Conservation (phyloP, 1,140 invertebrate genomes). For the Gryon sp. region DNA sequence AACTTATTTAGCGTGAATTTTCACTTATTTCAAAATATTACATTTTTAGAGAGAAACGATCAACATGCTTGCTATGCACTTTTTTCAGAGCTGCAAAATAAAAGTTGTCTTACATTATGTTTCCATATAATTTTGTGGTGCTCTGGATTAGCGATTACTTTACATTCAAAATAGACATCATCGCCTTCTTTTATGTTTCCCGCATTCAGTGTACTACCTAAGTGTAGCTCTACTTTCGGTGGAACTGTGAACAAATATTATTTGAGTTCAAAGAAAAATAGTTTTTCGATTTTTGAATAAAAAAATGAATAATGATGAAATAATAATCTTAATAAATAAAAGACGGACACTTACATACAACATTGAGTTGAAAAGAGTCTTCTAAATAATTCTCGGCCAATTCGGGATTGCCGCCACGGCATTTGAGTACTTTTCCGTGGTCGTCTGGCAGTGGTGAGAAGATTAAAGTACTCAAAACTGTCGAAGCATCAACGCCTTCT, state of each 20-base stretch:
- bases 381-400: constrained; percentile 86
- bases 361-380: constrained; percentile 89
- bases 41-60: too few relatives aligned
- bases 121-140: constrained; percentile 92
- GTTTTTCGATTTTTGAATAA: too few relatives aligned
- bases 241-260: constrained; percentile 84
- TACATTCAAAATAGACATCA: constrained; percentile 96
- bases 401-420: constrained; percentile 89
- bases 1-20: too few relatives aligned
- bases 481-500: constrained; percentile 83
- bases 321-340: too few relatives aligned
- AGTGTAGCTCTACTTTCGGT: constrained; percentile 88
- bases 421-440: constrained; percentile 89
- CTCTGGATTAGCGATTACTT: constrained; percentile 92
- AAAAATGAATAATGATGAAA: too few relatives aligned
- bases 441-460: constrained; percentile 91
- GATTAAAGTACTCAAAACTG: constrained; percentile 87
- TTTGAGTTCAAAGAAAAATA: too few relatives aligned
- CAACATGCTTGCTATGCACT: too few relatives aligned
- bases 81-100: neutral
- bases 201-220: constrained; percentile 91
- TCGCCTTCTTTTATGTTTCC: constrained; percentile 92
- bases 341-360: constrained; percentile 90
- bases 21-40: too few relatives aligned
- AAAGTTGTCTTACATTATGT: constrained; percentile 87